These are phyloP conservation scores for Augochlora pura DNA, from an alignment of 1,140 invertebrate species.

Conservation along the genomic window DNA sequence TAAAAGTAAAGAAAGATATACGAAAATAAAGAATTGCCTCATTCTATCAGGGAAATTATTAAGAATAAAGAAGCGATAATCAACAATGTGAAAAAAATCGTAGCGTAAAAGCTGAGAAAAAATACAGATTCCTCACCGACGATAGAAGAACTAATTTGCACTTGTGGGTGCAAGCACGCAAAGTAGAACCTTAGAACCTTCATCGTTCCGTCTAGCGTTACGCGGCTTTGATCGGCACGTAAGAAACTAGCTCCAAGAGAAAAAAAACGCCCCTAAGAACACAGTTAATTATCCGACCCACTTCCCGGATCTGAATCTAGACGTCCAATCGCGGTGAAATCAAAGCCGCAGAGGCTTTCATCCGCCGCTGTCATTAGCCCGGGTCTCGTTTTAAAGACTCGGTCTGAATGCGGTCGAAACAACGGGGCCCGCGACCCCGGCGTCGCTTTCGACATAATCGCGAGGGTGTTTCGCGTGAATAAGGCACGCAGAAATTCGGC, in stretches of 20 bases:
- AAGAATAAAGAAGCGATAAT: no score
- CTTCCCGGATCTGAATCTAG: background rate
- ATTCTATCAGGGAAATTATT: no score
- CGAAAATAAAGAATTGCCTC: no score
- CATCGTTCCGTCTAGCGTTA: no score
- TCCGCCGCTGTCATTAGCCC: slow-evolving; percentile 25
- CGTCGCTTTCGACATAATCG: slow-evolving; percentile 12
- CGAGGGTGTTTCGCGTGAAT: slow-evolving; percentile 53
- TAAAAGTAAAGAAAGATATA: no score
- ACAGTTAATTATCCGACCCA: slow-evolving; percentile 14
- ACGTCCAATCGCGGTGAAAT: slow-evolving; percentile 26
- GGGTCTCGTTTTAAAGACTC: slow-evolving; percentile 35
- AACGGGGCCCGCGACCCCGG: slow-evolving; percentile 27
- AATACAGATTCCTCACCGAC: no score
- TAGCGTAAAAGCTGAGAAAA: no score
- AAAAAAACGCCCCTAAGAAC: background rate
- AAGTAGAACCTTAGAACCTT: no score
- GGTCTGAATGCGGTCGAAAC: slow-evolving; percentile 39
- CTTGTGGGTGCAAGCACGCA: no score
- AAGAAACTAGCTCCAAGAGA: background rate
- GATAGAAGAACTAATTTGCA: no score
- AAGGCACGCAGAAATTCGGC: slow-evolving; percentile 66
- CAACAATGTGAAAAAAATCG: no score
- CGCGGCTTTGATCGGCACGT: no score
- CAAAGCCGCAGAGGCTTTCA: slow-evolving; percentile 17